Evolutionary conservation across 2,797 vertebrate genomes (phyloP), one percentile per base, ranked within the genome.

Genomic region (Toxotes lorentzi): DNA sequence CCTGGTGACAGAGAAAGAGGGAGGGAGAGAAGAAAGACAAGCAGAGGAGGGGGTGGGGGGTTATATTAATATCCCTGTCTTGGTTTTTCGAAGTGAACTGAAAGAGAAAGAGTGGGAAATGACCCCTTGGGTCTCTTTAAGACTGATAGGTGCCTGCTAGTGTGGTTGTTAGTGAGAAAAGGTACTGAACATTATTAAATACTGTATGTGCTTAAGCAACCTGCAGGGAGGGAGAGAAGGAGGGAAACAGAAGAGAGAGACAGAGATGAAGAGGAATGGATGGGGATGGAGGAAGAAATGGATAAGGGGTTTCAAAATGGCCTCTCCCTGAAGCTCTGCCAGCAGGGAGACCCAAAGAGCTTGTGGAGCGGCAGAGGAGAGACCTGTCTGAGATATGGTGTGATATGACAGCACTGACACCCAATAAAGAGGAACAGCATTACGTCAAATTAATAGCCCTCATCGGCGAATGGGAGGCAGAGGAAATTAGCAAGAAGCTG

Each of bases 41-140:
- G 9, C 10, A 38, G 41, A 53, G n/a, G 43, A 40, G 23, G 16
- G 63, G 35, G n/a, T 16, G 43, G 34, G 13, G 57, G 7, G 23
- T 57, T 91, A 93, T 96, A 96, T 96, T 96, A 96, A 96, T 96
- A 96, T 95, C 92, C 94, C 94, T 95, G 94, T 96, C 94, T 95
- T 96, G 95, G 94, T 84, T 83, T 95, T 96, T 95, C 94, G 90
- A 89, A 80, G 65, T 62, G 92, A 81, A 76, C 91, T 94, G 95
- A 96, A 95, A 95, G 95, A 96, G 95, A 95, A 93, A 95, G 92
- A 95, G 95, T 91, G 94, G 92, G 95, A 96, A 96, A 95, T 96
- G 96, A 97, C 95, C 95, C 93, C 94, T 62, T 89, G 93, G 94
- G 95, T 96, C 92, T 94, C 95, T 96, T 96, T 95, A 96, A 96